These are phyloP conservation scores for Myocastor coypus DNA, from an alignment of 2,113 vertebrate species.

Conservation along the genomic window DNA sequence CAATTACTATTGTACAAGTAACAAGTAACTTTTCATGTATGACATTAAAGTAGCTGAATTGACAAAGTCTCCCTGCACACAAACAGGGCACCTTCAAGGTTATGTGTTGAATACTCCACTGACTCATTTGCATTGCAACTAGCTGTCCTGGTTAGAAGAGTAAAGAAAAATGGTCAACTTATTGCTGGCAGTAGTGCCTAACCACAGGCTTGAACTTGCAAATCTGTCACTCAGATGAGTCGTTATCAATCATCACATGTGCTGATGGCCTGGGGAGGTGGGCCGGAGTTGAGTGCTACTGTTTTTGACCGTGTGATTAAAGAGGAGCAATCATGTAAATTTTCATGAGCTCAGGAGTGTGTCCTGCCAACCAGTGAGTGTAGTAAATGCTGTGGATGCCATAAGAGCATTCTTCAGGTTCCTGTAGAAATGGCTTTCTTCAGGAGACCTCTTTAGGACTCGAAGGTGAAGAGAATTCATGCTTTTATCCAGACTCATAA, in stretches of 20 bases:
- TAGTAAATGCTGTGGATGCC: background rate
- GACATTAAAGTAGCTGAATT: background rate
- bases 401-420: background rate
- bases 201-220: background rate
- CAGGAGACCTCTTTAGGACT: background rate
- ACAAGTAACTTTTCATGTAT: background rate
- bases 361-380: background rate
- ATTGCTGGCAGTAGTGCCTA: background rate
- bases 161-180: background rate
- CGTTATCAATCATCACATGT: background rate
- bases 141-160: background rate
- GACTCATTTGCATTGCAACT: background rate
- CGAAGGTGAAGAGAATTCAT: background rate
- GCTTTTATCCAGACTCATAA: background rate
- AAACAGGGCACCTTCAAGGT: background rate
- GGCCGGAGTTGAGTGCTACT: background rate
- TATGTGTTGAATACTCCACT: background rate
- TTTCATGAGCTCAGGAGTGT: background rate
- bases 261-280: background rate
- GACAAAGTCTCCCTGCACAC: background rate
- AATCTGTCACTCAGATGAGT: background rate
- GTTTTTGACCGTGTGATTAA: background rate
- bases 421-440: slow-evolving; percentile 38
- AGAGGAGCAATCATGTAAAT: slow-evolving; percentile 14
- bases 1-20: background rate